A percentile compares a stretch with the other conserved stretches of the same genome.
Evolutionary conservation across 2,113 vertebrate species (phyloP).

Genomic region (Anhinga rufa): DNA sequence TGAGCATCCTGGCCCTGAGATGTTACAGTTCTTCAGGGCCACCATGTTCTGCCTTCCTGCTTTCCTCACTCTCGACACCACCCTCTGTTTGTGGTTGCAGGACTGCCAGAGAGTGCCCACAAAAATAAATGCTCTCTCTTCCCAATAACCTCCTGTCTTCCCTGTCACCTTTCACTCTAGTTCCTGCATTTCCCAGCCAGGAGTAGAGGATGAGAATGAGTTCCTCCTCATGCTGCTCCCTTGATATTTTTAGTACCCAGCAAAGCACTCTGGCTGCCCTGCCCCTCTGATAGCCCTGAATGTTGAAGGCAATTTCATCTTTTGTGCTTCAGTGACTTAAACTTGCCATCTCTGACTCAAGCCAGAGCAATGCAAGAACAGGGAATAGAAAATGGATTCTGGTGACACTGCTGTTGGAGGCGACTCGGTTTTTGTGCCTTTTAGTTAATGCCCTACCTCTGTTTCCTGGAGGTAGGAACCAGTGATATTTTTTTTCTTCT

Average conservation of each 20-base stretch:
- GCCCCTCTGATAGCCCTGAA: not conserved
- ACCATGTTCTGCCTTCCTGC: not conserved
- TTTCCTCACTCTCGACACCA: not conserved
- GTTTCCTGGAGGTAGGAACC: not conserved
- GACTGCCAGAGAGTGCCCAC: not conserved
- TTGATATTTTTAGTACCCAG: not conserved
- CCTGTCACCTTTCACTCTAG: not conserved
- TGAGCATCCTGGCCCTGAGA: not conserved
- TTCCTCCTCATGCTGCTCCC: not conserved
- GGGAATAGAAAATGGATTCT: not conserved
- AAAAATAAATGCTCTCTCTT: not conserved
- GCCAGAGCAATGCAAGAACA: not conserved
- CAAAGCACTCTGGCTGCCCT: not conserved
- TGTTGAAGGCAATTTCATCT: not conserved
- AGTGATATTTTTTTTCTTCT: not conserved
- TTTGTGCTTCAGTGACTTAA: not conserved
- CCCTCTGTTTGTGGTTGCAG: not conserved
- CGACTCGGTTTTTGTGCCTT: not conserved
- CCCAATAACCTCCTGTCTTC: not conserved
- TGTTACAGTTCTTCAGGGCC: not conserved
- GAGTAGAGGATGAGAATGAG: not conserved
- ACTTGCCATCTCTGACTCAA: not conserved
- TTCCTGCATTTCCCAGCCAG: not conserved
- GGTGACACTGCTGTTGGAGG: not conserved
- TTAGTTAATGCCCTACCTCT: not conserved